Conservation (phyloP, 2,797 vertebrate species). For the Hyperoplus immaculatus region DNA sequence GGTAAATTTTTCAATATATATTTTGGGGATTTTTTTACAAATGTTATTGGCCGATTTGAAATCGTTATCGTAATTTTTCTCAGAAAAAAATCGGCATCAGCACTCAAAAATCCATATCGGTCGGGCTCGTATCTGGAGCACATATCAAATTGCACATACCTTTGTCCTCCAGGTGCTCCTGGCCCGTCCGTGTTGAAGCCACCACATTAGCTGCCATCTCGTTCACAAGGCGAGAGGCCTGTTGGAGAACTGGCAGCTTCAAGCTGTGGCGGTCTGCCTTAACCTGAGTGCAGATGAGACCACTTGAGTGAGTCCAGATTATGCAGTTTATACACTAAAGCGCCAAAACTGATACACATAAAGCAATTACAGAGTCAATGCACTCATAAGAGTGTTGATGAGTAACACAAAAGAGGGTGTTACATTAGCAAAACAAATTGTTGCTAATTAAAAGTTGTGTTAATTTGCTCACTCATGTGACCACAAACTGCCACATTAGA, state of each 20-base stretch:
- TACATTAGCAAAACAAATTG: background rate
- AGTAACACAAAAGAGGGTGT: background rate
- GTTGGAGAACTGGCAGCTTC: constrained; percentile 90
- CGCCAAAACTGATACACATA: background rate
- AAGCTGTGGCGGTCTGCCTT: constrained; percentile 92
- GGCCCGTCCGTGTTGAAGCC: constrained; percentile 94
- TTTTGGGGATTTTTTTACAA: too few relatives aligned
- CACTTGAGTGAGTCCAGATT: background rate
- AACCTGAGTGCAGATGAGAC: constrained; percentile 83
- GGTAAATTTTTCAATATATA: too few relatives aligned
- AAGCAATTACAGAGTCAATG: background rate
- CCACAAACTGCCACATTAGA: background rate
- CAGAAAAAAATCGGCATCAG: too few relatives aligned
- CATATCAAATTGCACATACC: constrained; percentile 70
- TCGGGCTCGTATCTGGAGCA: too few relatives aligned
- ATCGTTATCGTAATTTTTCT: too few relatives aligned
- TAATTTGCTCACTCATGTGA: background rate
- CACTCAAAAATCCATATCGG: too few relatives aligned
- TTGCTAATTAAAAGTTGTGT: background rate
- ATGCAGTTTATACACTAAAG: background rate
- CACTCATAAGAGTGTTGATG: background rate
- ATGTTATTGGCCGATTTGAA: too few relatives aligned
- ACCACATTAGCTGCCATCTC: constrained; percentile 95
- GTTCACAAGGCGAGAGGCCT: constrained; percentile 93
- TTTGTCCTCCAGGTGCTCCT: constrained; percentile 94